A percentile compares a stretch with the other conserved stretches of the same genome.
Conservation (phyloP, 2,113 vertebrate species). For the Lasiurus borealis region DNA sequence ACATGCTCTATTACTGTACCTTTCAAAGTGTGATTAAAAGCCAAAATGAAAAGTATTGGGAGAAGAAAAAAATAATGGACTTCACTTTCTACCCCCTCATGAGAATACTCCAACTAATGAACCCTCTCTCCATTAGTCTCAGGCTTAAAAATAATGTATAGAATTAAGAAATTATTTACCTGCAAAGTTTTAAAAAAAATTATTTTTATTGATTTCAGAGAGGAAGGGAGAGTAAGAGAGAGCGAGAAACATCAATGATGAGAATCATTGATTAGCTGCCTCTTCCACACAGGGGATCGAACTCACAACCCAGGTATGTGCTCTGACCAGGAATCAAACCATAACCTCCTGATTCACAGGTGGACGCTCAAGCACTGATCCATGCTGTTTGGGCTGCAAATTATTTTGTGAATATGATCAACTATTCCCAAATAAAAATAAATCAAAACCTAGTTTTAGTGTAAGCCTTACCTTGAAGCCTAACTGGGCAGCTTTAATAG, state of each 20-base stretch:
- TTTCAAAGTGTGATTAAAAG: conserved; percentile 45
- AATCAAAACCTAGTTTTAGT: background rate
- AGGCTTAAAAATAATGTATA: background rate
- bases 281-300: no score
- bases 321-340: no score
- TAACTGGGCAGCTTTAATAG: conserved; percentile 98
- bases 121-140: background rate
- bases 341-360: no score
- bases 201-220: no score
- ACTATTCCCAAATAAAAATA: background rate
- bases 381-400: background rate
- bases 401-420: background rate
- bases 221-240: no score
- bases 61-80: background rate
- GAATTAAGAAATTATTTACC: conserved; percentile 34
- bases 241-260: no score
- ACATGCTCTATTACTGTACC: background rate
- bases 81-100: conserved; percentile 22
- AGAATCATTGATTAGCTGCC: no score
- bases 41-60: background rate
- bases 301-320: no score
- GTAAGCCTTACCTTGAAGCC: conserved; percentile 94
- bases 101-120: background rate
- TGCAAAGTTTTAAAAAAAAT: background rate
- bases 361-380: no score